Evolutionary conservation across 2,888 invertebrate species (phyloP).

Genomic region (Dichetophora obliterata): DNA sequence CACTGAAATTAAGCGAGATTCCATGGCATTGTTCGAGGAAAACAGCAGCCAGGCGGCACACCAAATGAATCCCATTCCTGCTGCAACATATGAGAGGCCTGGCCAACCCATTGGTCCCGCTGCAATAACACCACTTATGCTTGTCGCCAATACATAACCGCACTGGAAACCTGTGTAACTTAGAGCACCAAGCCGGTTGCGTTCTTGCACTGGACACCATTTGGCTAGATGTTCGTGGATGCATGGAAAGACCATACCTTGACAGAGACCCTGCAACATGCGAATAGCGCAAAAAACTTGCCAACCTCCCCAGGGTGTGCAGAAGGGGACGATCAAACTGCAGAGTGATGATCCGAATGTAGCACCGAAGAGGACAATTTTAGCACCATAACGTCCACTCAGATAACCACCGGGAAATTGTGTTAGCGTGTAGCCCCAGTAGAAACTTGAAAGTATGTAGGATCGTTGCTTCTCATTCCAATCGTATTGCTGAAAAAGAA

Average conservation of each 20-base stretch:
- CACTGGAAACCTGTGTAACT: slow-evolving; percentile 75
- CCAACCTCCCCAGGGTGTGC: slow-evolving; percentile 77
- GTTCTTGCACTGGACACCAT: slow-evolving; percentile 78
- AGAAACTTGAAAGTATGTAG: slow-evolving; percentile 80
- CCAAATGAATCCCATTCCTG: slow-evolving; percentile 71
- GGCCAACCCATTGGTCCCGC: slow-evolving; percentile 75
- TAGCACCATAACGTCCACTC: slow-evolving; percentile 75
- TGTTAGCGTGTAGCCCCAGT: slow-evolving; percentile 81
- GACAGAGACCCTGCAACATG: slow-evolving; percentile 77
- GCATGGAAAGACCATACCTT: slow-evolving; percentile 77
- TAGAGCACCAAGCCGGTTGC: slow-evolving; percentile 73
- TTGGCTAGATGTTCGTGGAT: slow-evolving; percentile 77
- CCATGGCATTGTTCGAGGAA: slow-evolving; percentile 73
- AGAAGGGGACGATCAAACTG: slow-evolving; percentile 77
- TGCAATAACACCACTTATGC: slow-evolving; percentile 72
- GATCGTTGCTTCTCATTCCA: slow-evolving; percentile 72
- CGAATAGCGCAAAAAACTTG: slow-evolving; percentile 74
- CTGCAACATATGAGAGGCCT: slow-evolving; percentile 76
- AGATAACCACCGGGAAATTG: slow-evolving; percentile 78
- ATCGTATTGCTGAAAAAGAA: slow-evolving; percentile 59
- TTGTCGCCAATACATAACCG: slow-evolving; percentile 78
- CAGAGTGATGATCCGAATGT: slow-evolving; percentile 76
- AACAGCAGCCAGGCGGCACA: slow-evolving; percentile 72
- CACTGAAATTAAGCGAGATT: slow-evolving; percentile 72
- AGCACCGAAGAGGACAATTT: slow-evolving; percentile 73